A percentile compares a stretch with the other conserved stretches of the same genome.
Evolutionary conservation across 2,113 vertebrate species (phyloP).

Genomic region (Caranx ignobilis): DNA sequence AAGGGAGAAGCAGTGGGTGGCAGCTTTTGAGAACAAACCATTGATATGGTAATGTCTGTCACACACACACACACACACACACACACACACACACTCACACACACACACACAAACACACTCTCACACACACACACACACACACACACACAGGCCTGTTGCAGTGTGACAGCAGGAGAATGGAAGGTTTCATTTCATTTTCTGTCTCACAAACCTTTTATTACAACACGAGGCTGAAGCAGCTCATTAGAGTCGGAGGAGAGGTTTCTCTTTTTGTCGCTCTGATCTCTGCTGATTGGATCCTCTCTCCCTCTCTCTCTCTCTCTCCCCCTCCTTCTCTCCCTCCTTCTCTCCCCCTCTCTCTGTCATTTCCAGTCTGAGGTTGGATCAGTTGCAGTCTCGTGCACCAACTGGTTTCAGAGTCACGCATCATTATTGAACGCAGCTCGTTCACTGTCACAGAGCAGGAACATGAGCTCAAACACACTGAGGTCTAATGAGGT

Average conservation of each 20-base stretch:
- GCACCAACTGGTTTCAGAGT: no score
- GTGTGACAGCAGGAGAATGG: slow-evolving; percentile 53
- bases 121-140: slow-evolving; percentile 1
- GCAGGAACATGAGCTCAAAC: no score
- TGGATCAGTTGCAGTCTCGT: no score
- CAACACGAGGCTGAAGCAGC: slow-evolving; percentile 34
- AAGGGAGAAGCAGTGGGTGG: slow-evolving; percentile 43
- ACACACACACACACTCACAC: slow-evolving; percentile 17
- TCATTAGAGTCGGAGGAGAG: slow-evolving; percentile 51
- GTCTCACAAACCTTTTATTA: slow-evolving; percentile 56
- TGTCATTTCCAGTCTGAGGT: neutral
- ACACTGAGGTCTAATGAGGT: no score
- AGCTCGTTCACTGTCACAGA: no score
- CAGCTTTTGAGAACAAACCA: slow-evolving; percentile 46
- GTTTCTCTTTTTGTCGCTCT: neutral
- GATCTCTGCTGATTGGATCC: neutral
- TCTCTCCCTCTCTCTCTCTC: neutral
- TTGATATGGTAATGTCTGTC: slow-evolving; percentile 72
- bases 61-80: slow-evolving; percentile 24
- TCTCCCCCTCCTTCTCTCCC: neutral
- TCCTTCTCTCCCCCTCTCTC: fast-evolving
- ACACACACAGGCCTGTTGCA: neutral
- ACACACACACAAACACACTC: neutral
- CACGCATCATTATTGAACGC: no score
- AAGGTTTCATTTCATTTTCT: slow-evolving; percentile 64